These are phyloP conservation scores for Meiosimyza decipiens DNA, from an alignment of 2,888 invertebrate genomes.

Conservation along the genomic window DNA sequence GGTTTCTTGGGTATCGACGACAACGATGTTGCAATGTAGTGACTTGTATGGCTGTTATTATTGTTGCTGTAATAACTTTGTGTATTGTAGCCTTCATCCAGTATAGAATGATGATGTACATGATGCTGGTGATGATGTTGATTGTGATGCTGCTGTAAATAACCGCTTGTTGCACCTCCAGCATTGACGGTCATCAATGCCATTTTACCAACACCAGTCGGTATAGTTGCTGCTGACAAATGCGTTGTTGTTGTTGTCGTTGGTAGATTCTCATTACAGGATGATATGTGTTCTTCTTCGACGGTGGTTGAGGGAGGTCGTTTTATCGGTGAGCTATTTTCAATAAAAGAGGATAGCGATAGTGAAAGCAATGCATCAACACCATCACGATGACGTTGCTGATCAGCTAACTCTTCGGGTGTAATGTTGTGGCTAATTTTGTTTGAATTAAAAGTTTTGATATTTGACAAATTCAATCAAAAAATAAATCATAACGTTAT, in stretches of 20 bases:
- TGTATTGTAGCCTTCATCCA: constrained; percentile 57
- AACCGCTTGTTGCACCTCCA: constrained; percentile 32
- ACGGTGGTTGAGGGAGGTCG: constrained; percentile 61
- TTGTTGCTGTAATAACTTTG: constrained; percentile 49
- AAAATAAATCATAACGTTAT: neutral
- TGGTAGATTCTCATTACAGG: constrained; percentile 55
- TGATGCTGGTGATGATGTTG: constrained; percentile 40
- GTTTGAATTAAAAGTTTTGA: neutral
- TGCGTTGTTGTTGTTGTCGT: constrained; percentile 36
- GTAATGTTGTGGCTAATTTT: constrained; percentile 59
- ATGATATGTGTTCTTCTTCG: constrained; percentile 58
- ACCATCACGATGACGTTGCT: constrained; percentile 79
- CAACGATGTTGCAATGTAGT: constrained; percentile 37
- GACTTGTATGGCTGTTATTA: constrained; percentile 25
- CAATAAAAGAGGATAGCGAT: constrained; percentile 75
- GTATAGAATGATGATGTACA: constrained; percentile 44
- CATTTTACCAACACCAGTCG: constrained; percentile 52
- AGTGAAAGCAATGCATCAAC: constrained; percentile 82
- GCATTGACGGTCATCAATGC: constrained; percentile 56
- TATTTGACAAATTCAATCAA: constrained; percentile 5
- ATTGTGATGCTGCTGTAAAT: constrained; percentile 34
- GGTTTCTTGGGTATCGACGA: constrained; percentile 57
- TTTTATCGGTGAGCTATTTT: constrained; percentile 61
- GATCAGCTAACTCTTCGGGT: constrained; percentile 73
- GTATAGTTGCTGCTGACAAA: constrained; percentile 35